These are phyloP conservation scores for Brachymystax lenok DNA, from an alignment of 2,797 vertebrate species.

Conservation along the genomic window DNA sequence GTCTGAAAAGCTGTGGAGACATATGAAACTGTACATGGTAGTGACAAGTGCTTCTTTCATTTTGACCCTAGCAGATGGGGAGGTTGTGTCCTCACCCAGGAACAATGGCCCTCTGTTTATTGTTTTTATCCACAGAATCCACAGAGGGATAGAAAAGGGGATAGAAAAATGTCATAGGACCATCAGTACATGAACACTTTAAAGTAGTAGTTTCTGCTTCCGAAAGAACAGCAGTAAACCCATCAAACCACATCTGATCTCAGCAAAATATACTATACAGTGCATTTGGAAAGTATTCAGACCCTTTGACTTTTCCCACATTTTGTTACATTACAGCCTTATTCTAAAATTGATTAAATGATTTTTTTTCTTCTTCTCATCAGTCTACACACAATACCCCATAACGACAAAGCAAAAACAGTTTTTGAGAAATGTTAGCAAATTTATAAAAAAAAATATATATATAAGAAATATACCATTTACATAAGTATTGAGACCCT, in stretches of 20 bases:
- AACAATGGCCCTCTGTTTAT: conserved; percentile 55
- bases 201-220: background rate
- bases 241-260: background rate
- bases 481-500: too few relatives aligned
- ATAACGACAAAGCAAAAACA: too few relatives aligned
- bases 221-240: background rate
- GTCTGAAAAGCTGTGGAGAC: background rate
- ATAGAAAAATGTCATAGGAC: too few relatives aligned
- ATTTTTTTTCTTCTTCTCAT: too few relatives aligned
- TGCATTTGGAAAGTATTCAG: too few relatives aligned
- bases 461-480: too few relatives aligned
- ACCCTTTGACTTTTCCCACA: too few relatives aligned
- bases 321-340: too few relatives aligned
- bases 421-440: too few relatives aligned
- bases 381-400: too few relatives aligned
- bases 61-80: conserved; percentile 19
- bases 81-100: conserved; percentile 26
- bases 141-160: background rate
- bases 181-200: background rate
- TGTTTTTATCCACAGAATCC: conserved; percentile 52
- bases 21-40: background rate
- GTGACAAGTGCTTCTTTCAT: conserved; percentile 23
- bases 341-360: too few relatives aligned
- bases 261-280: background rate
- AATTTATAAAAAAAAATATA: too few relatives aligned